Percentiles rank a stretch among this genome's conserved stretches.
Conservation (phyloP, 1,140 invertebrate genomes). For the Popillia japonica region DNA sequence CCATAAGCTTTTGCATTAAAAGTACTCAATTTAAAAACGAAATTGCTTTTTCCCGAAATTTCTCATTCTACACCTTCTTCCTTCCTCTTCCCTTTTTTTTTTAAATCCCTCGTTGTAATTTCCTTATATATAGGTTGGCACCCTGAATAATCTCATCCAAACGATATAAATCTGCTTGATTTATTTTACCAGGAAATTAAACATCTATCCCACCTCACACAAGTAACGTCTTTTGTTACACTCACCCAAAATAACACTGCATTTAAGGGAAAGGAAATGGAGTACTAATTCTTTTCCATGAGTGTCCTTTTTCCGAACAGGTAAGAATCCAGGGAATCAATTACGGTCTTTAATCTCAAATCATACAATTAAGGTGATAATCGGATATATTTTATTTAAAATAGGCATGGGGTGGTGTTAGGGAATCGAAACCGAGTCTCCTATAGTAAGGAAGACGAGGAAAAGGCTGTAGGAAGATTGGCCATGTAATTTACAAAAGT, state of each 20-base stretch:
- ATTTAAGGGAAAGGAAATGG: neutral
- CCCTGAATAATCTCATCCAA: conserved; percentile 21
- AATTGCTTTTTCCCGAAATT: neutral
- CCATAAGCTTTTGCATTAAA: neutral
- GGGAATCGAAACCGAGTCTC: neutral
- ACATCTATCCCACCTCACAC: neutral
- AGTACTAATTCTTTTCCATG: neutral
- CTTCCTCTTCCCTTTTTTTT: neutral
- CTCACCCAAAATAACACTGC: neutral
- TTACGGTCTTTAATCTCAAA: conserved; percentile 15
- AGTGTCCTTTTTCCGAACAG: neutral
- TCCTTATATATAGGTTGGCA: neutral
- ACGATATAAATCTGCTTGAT: conserved; percentile 29
- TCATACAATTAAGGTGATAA: neutral
- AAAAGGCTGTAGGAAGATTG: conserved; percentile 16
- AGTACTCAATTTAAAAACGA: neutral
- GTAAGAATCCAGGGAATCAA: neutral
- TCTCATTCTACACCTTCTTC: neutral
- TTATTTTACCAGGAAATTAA: conserved; percentile 28
- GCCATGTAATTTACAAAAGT: conserved; percentile 37
- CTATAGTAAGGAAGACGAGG: neutral
- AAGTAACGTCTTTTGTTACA: conserved; percentile 7
- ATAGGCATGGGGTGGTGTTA: neutral
- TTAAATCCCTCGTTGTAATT: neutral
- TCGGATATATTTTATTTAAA: neutral